Percentiles rank a stretch among this genome's conserved stretches.
phyloP scores from a whole-genome alignment of 2,797 vertebrate genomes.

The Xenopus petersii region DNA sequence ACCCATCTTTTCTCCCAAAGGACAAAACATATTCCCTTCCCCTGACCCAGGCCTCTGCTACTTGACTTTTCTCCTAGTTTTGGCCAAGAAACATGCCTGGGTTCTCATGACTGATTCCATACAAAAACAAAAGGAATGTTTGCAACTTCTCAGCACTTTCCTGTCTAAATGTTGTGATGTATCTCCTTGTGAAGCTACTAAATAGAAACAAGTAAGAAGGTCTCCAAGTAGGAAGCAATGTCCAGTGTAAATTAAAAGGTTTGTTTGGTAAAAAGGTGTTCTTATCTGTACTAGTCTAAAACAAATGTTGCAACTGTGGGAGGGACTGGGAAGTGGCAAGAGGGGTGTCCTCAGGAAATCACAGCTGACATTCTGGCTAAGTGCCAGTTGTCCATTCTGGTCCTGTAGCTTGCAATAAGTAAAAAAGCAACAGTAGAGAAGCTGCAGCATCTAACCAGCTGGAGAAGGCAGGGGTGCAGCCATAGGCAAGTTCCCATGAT shows the following conservation, averaged over 20 bases:
- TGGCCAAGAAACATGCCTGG: constrained; percentile 32
- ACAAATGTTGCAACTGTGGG: too few relatives aligned
- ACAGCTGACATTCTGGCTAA: background rate
- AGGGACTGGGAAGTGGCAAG: too few relatives aligned
- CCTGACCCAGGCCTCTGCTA: constrained; percentile 24
- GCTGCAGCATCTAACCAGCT: too few relatives aligned
- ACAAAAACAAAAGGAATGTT: constrained; percentile 15
- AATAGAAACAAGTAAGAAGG: constrained; percentile 4
- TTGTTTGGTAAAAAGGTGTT: too few relatives aligned
- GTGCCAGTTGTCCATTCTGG: too few relatives aligned
- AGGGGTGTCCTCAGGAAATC: background rate
- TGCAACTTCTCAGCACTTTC: background rate
- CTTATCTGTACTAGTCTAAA: too few relatives aligned
- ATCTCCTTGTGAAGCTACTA: background rate
- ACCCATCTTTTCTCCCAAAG: constrained; percentile 13
- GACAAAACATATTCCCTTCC: constrained; percentile 31
- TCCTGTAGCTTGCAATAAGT: too few relatives aligned
- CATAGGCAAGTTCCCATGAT: too few relatives aligned
- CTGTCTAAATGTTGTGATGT: constrained; percentile 1
- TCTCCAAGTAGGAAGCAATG: constrained; percentile 15
- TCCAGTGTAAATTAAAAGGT: too few relatives aligned
- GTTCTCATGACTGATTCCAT: constrained; percentile 24
- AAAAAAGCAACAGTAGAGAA: too few relatives aligned
- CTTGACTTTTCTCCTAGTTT: constrained; percentile 6
- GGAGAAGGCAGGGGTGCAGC: too few relatives aligned